These are phyloP conservation scores for Galendromus occidentalis DNA, from an alignment of 1,140 invertebrate species.

Conservation along the genomic window DNA sequence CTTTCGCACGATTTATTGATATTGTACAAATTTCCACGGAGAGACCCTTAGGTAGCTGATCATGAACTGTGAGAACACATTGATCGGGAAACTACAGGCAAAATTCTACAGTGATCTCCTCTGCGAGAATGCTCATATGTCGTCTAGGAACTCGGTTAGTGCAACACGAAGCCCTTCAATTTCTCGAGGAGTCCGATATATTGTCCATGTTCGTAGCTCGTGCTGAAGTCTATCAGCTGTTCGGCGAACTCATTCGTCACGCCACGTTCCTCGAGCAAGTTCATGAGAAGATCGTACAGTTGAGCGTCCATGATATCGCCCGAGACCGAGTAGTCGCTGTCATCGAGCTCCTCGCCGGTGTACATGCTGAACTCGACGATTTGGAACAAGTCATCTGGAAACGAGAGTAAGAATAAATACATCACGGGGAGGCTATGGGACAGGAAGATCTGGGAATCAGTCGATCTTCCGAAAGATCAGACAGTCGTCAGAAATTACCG, in stretches of 20 bases:
- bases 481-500: conserved; percentile 35
- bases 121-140: too few relatives aligned
- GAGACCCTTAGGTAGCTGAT: too few relatives aligned
- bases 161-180: conserved; percentile 51
- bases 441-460: not conserved
- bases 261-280: conserved; percentile 75
- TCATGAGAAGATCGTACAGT: conserved; percentile 79
- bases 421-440: not conserved
- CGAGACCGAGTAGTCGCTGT: conserved; percentile 60
- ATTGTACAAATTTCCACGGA: too few relatives aligned
- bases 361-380: conserved; percentile 69
- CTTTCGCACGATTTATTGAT: too few relatives aligned
- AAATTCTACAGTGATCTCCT: too few relatives aligned
- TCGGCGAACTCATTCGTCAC: conserved; percentile 73
- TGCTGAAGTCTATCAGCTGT: conserved; percentile 61
- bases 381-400: conserved; percentile 37
- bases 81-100: too few relatives aligned
- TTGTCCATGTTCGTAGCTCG: conserved; percentile 64
- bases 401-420: not conserved
- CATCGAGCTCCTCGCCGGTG: conserved; percentile 50
- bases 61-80: too few relatives aligned
- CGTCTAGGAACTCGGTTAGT: not conserved
- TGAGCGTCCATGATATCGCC: conserved; percentile 75
- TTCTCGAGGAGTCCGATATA: conserved; percentile 67
- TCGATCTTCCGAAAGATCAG: not conserved